Conservation (phyloP, 2,888 invertebrate genomes). For the Urechis unicinctus region DNA sequence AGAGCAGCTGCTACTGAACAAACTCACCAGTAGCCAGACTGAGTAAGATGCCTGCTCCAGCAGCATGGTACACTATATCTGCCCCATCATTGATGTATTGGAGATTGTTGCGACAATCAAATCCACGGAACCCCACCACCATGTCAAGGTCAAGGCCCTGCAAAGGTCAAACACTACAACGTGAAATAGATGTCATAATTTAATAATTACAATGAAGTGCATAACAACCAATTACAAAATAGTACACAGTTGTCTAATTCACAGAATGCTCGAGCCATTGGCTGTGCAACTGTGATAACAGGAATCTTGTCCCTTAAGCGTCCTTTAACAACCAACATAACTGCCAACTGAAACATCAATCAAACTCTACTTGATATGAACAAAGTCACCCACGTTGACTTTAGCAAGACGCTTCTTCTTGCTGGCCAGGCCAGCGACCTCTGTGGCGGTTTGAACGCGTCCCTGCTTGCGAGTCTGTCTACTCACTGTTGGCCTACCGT, state of each 20-base stretch:
- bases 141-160: constrained; percentile 46
- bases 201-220: no score
- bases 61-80: constrained; percentile 50
- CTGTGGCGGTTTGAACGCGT: constrained; percentile 28
- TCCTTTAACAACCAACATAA: no score
- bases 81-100: constrained; percentile 49
- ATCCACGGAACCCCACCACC: constrained; percentile 50
- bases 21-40: constrained; percentile 43
- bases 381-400: constrained; percentile 40
- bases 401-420: constrained; percentile 34
- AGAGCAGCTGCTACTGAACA: no score
- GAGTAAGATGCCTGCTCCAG: constrained; percentile 49
- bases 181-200: no score
- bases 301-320: no score
- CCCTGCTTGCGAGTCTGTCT: constrained; percentile 36
- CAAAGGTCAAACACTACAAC: background rate
- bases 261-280: no score
- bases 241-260: no score
- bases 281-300: no score
- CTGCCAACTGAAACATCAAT: no score
- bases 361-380: no score
- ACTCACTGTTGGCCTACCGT: constrained; percentile 42
- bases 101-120: constrained; percentile 46
- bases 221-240: no score
- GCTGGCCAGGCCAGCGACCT: constrained; percentile 28